A percentile compares a stretch with the other conserved stretches of the same genome.
Conservation (phyloP, 2,797 vertebrate genomes). For the Falco concolor region DNA sequence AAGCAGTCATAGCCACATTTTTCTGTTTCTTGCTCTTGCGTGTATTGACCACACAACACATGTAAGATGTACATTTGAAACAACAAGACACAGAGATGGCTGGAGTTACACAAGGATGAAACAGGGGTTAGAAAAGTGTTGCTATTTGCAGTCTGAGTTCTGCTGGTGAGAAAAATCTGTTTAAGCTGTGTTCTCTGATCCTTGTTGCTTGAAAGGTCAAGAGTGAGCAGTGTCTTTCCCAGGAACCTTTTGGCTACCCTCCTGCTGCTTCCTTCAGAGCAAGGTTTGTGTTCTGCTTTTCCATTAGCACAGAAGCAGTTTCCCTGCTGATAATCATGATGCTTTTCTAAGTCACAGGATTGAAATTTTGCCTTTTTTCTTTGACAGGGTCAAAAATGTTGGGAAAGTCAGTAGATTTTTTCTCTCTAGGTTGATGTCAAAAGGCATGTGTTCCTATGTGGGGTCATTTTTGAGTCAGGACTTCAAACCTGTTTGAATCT, state of each 20-base stretch:
- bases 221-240: neutral
- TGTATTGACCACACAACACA: neutral
- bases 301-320: neutral
- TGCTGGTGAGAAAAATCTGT: neutral
- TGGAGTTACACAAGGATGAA: neutral
- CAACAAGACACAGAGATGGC: neutral
- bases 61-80: neutral
- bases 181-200: neutral
- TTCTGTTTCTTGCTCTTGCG: neutral
- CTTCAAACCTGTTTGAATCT: neutral
- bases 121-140: neutral
- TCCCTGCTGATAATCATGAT: neutral
- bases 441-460: neutral
- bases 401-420: neutral
- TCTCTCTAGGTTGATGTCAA: neutral
- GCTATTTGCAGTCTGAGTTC: neutral
- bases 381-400: neutral
- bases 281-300: neutral
- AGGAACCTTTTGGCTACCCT: neutral
- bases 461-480: neutral
- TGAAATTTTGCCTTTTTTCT: neutral
- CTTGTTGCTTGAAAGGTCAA: neutral
- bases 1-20: neutral
- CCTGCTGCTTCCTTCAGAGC: neutral
- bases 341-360: neutral